These are phyloP conservation scores for Masnerella sp. DNA, from an alignment of 2,888 invertebrate genomes.

Conservation along the genomic window DNA sequence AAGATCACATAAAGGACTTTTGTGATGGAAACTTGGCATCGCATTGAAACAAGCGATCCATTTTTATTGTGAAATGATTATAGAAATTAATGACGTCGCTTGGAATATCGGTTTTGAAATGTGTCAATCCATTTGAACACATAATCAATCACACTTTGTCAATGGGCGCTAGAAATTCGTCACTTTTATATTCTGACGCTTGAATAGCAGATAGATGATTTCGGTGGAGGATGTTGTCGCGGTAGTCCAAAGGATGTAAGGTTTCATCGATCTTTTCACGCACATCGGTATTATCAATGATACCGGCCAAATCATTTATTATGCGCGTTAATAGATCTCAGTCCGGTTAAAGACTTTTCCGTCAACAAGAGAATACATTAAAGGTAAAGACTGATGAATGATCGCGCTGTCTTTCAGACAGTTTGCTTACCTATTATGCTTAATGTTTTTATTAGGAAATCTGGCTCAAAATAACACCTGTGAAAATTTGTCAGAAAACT, in stretches of 20 bases:
- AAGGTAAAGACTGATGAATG: constrained; percentile 24
- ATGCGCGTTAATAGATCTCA: constrained; percentile 7
- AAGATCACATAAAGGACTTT: constrained; percentile 33
- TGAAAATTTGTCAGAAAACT: constrained; percentile 22
- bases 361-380: constrained; percentile 31
- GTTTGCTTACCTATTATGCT: constrained; percentile 18
- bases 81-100: constrained; percentile 31
- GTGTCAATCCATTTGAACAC: constrained; percentile 27
- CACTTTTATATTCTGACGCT: constrained; percentile 64
- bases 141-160: constrained; percentile 54
- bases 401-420: constrained; percentile 35
- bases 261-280: constrained; percentile 73
- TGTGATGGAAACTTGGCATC: constrained; percentile 34
- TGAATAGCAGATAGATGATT: constrained; percentile 48
- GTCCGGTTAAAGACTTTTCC: constrained; percentile 48
- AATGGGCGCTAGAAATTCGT: constrained; percentile 48
- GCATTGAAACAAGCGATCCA: constrained; percentile 28
- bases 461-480: constrained; percentile 39
- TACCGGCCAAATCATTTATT: constrained; percentile 32
- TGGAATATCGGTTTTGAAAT: constrained; percentile 37
- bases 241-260: constrained; percentile 68
- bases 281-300: constrained; percentile 71
- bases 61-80: constrained; percentile 39
- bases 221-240: constrained; percentile 47
- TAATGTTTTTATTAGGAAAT: constrained; percentile 40